A percentile compares a stretch with the other conserved stretches of the same genome.
These are phyloP conservation scores for Eubucco bourcierii DNA, from an alignment of 2,113 vertebrate genomes.

Conservation along the genomic window DNA sequence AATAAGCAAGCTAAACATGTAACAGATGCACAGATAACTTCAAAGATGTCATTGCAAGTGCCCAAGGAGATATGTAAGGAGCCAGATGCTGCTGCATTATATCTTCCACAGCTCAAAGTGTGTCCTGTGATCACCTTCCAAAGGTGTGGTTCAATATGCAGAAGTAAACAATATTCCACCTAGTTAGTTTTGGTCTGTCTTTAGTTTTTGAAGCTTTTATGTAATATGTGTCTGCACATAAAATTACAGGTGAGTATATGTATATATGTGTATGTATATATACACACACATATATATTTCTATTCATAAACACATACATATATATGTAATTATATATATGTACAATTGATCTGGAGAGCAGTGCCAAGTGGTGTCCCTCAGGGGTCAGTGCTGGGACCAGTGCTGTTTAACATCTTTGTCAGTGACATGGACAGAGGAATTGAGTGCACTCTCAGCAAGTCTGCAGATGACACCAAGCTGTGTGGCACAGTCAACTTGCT, in stretches of 20 bases:
- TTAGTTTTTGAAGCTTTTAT: not conserved
- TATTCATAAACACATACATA: accelerated
- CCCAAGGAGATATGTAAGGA: constrained; percentile 74
- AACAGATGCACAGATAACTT: constrained; percentile 74
- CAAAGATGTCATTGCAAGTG: constrained; percentile 73
- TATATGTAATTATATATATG: too few species aligned
- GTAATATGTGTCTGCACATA: not conserved
- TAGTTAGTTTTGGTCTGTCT: not conserved
- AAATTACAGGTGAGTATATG: not conserved
- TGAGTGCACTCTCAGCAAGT: too few species aligned
- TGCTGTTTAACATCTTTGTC: too few species aligned
- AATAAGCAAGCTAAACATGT: constrained; percentile 67
- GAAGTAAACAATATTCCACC: constrained; percentile 1
- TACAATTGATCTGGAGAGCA: too few species aligned
- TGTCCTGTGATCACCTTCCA: constrained; percentile 73
- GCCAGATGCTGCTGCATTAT: constrained; percentile 70
- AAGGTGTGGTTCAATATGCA: constrained; percentile 46
- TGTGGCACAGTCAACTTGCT: too few species aligned
- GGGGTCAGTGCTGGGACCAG: too few species aligned
- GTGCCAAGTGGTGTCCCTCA: too few species aligned
- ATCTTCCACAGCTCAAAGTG: constrained; percentile 41
- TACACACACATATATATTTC: not conserved
- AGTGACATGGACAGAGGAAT: too few species aligned
- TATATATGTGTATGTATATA: accelerated
- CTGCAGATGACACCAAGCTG: too few species aligned